Conservation (phyloP, 1,140 invertebrate genomes). For the Cotesia chilonis region DNA sequence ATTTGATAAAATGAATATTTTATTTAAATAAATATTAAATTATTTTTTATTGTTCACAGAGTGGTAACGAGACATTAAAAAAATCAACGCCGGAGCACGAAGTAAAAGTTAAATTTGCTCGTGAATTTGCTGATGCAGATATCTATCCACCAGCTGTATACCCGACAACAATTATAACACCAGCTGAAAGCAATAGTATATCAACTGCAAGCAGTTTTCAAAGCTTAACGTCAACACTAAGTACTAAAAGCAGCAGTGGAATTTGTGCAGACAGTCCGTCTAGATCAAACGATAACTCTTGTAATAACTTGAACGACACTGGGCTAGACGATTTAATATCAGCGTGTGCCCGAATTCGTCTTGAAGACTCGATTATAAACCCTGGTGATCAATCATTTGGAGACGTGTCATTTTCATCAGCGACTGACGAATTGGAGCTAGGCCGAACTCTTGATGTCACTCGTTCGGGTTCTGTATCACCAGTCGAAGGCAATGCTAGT, state of each 20-base stretch:
- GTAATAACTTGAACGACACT: constrained; percentile 46
- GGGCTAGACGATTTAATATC: constrained; percentile 53
- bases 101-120: constrained; percentile 52
- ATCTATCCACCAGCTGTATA: constrained; percentile 11
- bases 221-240: constrained; percentile 51
- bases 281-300: constrained; percentile 43
- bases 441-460: constrained; percentile 11
- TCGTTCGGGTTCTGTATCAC: constrained; percentile 1
- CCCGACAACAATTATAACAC: constrained; percentile 14
- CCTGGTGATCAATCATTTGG: constrained; percentile 35
- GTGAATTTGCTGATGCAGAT: constrained; percentile 51
- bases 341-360: constrained; percentile 47
- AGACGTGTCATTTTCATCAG: constrained; percentile 53
- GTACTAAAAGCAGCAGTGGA: constrained; percentile 51
- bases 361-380: constrained; percentile 35
- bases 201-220: constrained; percentile 56
- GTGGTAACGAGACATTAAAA: constrained; percentile 40
- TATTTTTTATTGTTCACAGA: constrained; percentile 44
- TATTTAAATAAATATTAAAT: constrained; percentile 17
- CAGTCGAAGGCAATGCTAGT: constrained; percentile 13
- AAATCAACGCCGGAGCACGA: constrained; percentile 47
- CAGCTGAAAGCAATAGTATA: constrained; percentile 42
- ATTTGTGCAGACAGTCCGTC: constrained; percentile 45
- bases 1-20: neutral
- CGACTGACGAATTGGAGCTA: constrained; percentile 39